A percentile compares a stretch with the other conserved stretches of the same genome.
Conservation (phyloP, 2,113 vertebrate species). For the Pardalotus punctatus region DNA sequence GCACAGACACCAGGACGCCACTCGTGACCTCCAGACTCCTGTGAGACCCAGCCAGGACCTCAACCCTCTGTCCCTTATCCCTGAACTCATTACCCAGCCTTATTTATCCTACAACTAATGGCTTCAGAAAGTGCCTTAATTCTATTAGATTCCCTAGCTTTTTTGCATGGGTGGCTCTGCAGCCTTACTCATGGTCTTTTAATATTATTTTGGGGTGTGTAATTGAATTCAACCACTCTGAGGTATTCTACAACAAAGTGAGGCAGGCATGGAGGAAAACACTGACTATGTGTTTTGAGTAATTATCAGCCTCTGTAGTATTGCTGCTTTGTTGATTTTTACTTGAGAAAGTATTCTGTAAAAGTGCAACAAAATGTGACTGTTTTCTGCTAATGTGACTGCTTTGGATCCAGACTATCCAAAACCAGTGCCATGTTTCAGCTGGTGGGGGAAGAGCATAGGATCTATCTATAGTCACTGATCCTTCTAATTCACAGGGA, state of each 20-base stretch:
- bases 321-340: not conserved
- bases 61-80: not conserved
- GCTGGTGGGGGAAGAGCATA: not conserved
- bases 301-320: not conserved
- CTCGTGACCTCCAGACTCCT: not conserved
- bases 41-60: not conserved
- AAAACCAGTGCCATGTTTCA: not conserved
- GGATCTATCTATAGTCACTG: constrained; percentile 11
- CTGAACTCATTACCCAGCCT: not conserved
- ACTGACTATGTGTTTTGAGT: not conserved
- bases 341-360: not conserved
- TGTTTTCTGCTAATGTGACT: not conserved
- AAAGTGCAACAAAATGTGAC: not conserved
- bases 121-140: not conserved
- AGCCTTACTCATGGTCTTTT: not conserved
- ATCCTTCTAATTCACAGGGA: constrained; percentile 25
- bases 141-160: not conserved
- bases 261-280: not conserved
- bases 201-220: not conserved
- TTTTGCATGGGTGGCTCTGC: not conserved
- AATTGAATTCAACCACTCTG: not conserved
- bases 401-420: not conserved
- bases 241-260: not conserved
- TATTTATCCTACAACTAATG: not conserved
- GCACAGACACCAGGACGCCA: fast-evolving